phyloP scores from a whole-genome alignment of 2,888 invertebrate species.

The Mongoloraphidia duomilia region DNA sequence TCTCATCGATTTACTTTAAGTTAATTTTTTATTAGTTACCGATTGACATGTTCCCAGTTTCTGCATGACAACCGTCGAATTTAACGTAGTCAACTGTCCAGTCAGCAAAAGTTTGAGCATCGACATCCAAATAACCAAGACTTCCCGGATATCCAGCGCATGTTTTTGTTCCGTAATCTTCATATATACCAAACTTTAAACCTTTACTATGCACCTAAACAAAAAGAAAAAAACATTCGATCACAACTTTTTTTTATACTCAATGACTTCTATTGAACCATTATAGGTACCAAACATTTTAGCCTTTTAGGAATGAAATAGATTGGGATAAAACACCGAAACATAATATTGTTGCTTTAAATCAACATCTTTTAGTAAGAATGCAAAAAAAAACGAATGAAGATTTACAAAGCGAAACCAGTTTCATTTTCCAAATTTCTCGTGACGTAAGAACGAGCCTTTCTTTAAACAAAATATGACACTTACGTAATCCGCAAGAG shows the following conservation, averaged over 20 bases:
- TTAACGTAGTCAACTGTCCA: slow-evolving; percentile 76
- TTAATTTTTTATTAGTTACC: slow-evolving; percentile 24
- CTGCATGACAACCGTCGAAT: slow-evolving; percentile 64
- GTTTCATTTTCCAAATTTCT: background rate
- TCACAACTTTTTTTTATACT: background rate
- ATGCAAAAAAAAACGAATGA: background rate
- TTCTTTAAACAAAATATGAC: slow-evolving; percentile 1
- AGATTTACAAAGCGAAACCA: no score
- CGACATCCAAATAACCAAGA: slow-evolving; percentile 44
- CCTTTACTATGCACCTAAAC: slow-evolving; percentile 56
- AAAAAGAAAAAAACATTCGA: slow-evolving; percentile 8
- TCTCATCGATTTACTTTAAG: background rate
- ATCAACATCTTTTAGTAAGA: background rate
- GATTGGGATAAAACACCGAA: no score
- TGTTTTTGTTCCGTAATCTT: slow-evolving; percentile 62
- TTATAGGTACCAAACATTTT: no score
- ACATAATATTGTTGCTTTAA: no score
- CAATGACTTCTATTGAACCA: no score
- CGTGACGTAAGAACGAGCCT: background rate
- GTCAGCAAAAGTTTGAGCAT: slow-evolving; percentile 59
- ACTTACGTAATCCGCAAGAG: slow-evolving; percentile 42
- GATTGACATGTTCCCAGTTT: slow-evolving; percentile 37
- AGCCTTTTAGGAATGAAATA: no score
- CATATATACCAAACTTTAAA: slow-evolving; percentile 68
- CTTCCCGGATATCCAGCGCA: slow-evolving; percentile 71